Evolutionary conservation across 2,888 invertebrate species (phyloP), one percentile per base, ranked within the genome.

Genomic region (Microctonus hyperodae): DNA sequence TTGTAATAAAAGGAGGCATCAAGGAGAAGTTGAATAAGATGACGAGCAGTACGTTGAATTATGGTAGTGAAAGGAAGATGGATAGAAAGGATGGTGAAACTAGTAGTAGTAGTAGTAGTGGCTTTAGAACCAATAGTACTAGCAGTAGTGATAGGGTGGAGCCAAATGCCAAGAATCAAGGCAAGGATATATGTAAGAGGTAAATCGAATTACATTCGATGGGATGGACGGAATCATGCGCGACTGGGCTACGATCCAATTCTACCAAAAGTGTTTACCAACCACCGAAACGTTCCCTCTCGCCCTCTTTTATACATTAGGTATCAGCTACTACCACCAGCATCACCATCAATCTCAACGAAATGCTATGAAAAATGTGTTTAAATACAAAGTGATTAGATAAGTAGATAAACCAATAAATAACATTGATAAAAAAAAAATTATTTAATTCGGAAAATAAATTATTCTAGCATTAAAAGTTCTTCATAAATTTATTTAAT

Each of bases 191-290:
- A 63, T 57, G 31, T 33, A 57, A 40, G 61, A 64, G 70, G 66
- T 53, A 72, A 72, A 74, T 74, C 66, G 68, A 73, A 75, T 72
- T 69, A 66, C 68, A 70, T 69, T 68, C 69, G 67, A 71, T 71
- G 62, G 60, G 67, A 69, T 65, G 69, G 66, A 72, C 69, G 71
- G 44, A 74, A 74, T 71, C 68, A 68, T 70, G 70, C 58, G 67
- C 69, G 58, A 61, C 48, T 44, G 53, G 40, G 60, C 33, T 40
- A 64, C 69, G 74, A 74, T 75, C 70, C 72, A 72, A 74, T 75
- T 70, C 68, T 69, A n/a, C 59, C 68, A 71, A 73, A 72, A 74
- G 73, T 75, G 70, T 75, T 75, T 74, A 73, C 74, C 71, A 65
- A 65, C 55, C 37, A 28, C 56, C 67, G 48, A 60, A 33, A 58